Percentiles rank a stretch among this genome's conserved stretches.
phyloP scores from a whole-genome alignment of 2,888 invertebrate species.

The Hetaerina titia region DNA sequence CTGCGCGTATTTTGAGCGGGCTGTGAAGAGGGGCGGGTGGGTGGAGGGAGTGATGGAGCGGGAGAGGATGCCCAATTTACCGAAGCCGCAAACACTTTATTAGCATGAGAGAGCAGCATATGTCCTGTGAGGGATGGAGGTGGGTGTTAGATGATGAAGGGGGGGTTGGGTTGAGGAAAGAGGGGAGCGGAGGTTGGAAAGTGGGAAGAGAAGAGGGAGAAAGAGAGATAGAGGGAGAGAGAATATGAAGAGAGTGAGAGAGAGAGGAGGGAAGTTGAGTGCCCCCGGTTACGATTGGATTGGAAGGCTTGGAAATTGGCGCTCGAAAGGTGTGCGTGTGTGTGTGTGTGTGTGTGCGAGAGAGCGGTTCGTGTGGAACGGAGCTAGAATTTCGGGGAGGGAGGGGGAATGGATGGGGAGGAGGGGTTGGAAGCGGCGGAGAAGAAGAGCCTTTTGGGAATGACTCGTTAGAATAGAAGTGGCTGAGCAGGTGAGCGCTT shows the following conservation, averaged over 20 bases:
- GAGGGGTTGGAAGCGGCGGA: background rate
- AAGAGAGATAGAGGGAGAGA: background rate
- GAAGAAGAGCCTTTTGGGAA: conserved; percentile 57
- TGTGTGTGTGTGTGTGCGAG: background rate
- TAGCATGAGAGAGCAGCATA: conserved; percentile 54
- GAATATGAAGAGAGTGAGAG: background rate
- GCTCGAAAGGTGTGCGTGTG: background rate
- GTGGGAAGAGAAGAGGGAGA: background rate
- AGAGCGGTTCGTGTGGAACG: background rate
- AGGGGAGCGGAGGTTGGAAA: background rate
- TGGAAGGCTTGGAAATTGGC: conserved; percentile 22
- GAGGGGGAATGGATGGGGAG: background rate
- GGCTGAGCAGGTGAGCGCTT: conserved; percentile 64
- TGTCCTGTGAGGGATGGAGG: background rate
- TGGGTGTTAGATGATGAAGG: background rate
- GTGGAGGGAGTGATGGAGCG: background rate
- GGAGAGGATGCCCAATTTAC: conserved; percentile 20
- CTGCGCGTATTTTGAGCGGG: background rate
- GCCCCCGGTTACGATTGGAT: conserved; percentile 30
- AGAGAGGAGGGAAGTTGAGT: background rate
- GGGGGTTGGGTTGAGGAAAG: background rate
- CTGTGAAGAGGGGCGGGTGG: background rate
- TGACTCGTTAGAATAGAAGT: conserved; percentile 58
- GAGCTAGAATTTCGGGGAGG: background rate
- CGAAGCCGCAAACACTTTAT: conserved; percentile 60